Evolutionary conservation across 2,797 vertebrate species (phyloP), one percentile per base, ranked within the genome.

Genomic region (Anableps anableps): DNA sequence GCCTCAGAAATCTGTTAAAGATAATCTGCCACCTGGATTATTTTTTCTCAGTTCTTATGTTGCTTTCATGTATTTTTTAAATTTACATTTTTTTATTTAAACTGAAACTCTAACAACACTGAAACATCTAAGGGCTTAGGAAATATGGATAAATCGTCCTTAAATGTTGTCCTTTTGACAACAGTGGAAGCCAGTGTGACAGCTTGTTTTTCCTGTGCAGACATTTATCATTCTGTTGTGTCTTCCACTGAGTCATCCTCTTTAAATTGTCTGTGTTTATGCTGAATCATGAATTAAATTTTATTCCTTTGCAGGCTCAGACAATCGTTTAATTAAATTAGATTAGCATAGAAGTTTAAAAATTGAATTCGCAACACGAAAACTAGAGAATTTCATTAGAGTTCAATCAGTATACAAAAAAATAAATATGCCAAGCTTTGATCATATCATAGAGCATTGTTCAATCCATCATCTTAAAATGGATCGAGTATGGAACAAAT

Each of bases 181-280:
- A 62, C 60, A 80, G 58, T 51, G 72, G 53, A 82, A 76, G 48
- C 58, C 68, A 78, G 60, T 80, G 71, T 76, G 83, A 79, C 79
- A 82, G 76, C 51, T 78, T 66, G 76, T 72, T 83, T 74, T 79
- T 92, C 62, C 51, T n/a, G 55, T n/a, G 29, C 68, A 85, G 75
- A 82, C 82, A 80, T 83, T 70, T 34, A 79, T 83, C 76, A 79
- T 53, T 83, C 72, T 72, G 47, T 47, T 26, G 26, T 72, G 77
- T 83, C 55, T 38, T 77, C 78, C 77, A 85, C 85, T 88, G 88
- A 90, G 51, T 88, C 86, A 88, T 86, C 62, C 78, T 72, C 74
- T 81, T 80, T 72, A 84, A 62, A 82, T 68, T 50, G 73, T 76
- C 70, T 86, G 79, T 7, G 62, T 16, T 79, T 31, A 23, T 58